These are phyloP conservation scores for Dryomyza anilis DNA, from an alignment of 2,888 invertebrate genomes.

Conservation along the genomic window DNA sequence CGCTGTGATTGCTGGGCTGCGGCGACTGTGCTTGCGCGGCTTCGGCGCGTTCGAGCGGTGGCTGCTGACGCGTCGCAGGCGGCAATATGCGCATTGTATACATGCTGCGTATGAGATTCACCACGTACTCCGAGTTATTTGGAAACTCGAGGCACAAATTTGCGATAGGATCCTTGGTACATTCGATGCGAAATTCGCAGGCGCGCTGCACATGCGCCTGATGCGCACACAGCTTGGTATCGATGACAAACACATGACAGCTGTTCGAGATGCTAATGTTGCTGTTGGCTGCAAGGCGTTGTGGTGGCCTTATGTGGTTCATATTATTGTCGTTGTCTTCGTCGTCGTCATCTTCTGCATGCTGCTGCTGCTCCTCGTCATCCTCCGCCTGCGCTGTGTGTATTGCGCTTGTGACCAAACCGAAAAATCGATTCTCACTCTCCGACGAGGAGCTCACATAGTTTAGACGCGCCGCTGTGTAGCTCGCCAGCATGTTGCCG, in stretches of 20 bases:
- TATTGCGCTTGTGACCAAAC: slow-evolving; percentile 85
- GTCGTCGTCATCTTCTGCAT: slow-evolving; percentile 4
- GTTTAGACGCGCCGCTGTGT: slow-evolving; percentile 82
- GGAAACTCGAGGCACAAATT: slow-evolving; percentile 90
- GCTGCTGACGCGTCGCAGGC: slow-evolving; percentile 46
- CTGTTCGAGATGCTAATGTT: slow-evolving; percentile 76
- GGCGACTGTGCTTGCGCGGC: slow-evolving; percentile 72
- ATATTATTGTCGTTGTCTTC: slow-evolving; percentile 7
- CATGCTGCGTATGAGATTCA: slow-evolving; percentile 75
- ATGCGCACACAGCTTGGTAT: slow-evolving; percentile 84
- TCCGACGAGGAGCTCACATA: slow-evolving; percentile 91
- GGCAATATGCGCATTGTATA: slow-evolving; percentile 68
- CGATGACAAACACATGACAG: slow-evolving; percentile 94
- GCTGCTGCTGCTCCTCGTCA: slow-evolving; percentile 18
- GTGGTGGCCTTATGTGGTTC: slow-evolving; percentile 29
- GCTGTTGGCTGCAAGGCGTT: slow-evolving; percentile 55
- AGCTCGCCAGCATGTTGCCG: slow-evolving; percentile 82
- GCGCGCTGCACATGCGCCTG: slow-evolving; percentile 79
- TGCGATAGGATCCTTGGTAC: slow-evolving; percentile 78
- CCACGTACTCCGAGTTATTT: slow-evolving; percentile 78
- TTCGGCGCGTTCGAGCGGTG: slow-evolving; percentile 44
- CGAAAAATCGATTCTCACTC: slow-evolving; percentile 90
- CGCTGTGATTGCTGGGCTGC: slow-evolving; percentile 82
- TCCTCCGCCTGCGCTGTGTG: slow-evolving; percentile 61
- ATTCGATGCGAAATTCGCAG: slow-evolving; percentile 82